phyloP scores from a whole-genome alignment of 2,888 invertebrate genomes.

The Callinectes sapidus region DNA sequence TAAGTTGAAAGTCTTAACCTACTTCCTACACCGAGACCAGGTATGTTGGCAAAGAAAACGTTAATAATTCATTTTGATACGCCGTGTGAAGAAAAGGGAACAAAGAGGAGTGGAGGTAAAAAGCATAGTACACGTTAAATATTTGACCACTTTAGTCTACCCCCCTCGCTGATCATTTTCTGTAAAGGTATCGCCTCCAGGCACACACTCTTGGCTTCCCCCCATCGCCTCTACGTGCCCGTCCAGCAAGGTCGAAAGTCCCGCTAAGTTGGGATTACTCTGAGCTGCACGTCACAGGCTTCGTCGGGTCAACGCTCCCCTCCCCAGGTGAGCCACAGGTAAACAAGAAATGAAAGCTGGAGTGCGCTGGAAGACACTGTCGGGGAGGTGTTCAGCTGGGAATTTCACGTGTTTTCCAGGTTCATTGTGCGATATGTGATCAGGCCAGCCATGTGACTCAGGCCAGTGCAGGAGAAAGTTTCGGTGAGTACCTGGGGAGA shows the following conservation, averaged over 20 bases:
- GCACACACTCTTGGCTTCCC: conserved; percentile 31
- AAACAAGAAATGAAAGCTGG: conserved; percentile 64
- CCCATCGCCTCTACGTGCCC: conserved; percentile 16
- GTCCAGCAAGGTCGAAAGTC: conserved; percentile 51
- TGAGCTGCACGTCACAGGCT: conserved; percentile 38
- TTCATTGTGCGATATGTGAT: conserved; percentile 28
- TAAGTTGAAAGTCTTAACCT: not conserved
- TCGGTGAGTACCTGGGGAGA: conserved; percentile 42
- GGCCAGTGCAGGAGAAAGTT: conserved; percentile 27
- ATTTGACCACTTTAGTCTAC: conserved; percentile 25
- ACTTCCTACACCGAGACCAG: not conserved
- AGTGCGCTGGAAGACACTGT: conserved; percentile 53
- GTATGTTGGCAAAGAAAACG: not conserved
- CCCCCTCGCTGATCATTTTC: conserved; percentile 46
- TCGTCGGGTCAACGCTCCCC: conserved; percentile 37
- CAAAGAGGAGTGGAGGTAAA: not conserved
- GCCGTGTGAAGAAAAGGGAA: not conserved
- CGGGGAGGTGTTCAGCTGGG: conserved; percentile 34
- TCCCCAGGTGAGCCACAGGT: conserved; percentile 65
- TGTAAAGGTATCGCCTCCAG: conserved; percentile 42
- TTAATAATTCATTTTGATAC: conserved; percentile 21
- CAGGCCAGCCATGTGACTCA: conserved; percentile 44
- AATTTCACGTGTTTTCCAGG: conserved; percentile 1
- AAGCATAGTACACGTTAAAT: conserved; percentile 23
- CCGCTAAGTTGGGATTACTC: not conserved